A percentile compares a stretch with the other conserved stretches of the same genome.
These are phyloP conservation scores for Tinea trinotella DNA, from an alignment of 2,888 invertebrate genomes.

Conservation along the genomic window DNA sequence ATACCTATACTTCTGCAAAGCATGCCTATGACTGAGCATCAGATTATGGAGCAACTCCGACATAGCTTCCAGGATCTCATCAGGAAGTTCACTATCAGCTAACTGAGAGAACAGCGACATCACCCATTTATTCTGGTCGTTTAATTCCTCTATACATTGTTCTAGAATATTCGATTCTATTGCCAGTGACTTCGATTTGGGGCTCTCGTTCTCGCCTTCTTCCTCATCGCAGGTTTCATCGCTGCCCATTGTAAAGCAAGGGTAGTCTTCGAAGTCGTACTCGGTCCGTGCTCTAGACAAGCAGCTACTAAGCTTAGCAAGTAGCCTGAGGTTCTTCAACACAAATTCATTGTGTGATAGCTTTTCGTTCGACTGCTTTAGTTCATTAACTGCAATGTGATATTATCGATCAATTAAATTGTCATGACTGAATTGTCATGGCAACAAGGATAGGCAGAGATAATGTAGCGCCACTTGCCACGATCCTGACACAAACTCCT, in stretches of 20 bases:
- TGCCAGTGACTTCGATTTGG: slow-evolving; percentile 61
- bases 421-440: too few relatives aligned
- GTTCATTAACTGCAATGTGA: slow-evolving; percentile 49
- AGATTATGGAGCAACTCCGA: slow-evolving; percentile 88
- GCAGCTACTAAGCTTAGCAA: slow-evolving; percentile 55
- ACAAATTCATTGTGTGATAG: slow-evolving; percentile 70
- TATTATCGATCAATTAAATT: neutral
- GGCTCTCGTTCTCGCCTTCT: slow-evolving; percentile 73
- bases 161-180: slow-evolving; percentile 62
- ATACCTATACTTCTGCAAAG: slow-evolving; percentile 88
- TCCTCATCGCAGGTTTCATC: slow-evolving; percentile 44
- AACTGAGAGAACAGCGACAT: slow-evolving; percentile 60
- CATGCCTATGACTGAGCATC: slow-evolving; percentile 83
- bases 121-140: slow-evolving; percentile 66
- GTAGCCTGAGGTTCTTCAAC: slow-evolving; percentile 54
- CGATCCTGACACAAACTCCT: too few relatives aligned
- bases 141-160: slow-evolving; percentile 76
- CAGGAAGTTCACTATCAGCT: slow-evolving; percentile 61
- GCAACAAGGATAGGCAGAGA: slow-evolving; percentile 20
- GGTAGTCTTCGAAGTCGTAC: slow-evolving; percentile 58
- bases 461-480: too few relatives aligned
- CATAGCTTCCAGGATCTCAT: slow-evolving; percentile 75
- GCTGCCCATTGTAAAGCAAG: slow-evolving; percentile 30
- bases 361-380: slow-evolving; percentile 65
- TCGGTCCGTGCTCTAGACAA: slow-evolving; percentile 59